A percentile compares a stretch with the other conserved stretches of the same genome.
Conservation (phyloP, 2,113 vertebrate genomes). For the Strigops habroptila region DNA sequence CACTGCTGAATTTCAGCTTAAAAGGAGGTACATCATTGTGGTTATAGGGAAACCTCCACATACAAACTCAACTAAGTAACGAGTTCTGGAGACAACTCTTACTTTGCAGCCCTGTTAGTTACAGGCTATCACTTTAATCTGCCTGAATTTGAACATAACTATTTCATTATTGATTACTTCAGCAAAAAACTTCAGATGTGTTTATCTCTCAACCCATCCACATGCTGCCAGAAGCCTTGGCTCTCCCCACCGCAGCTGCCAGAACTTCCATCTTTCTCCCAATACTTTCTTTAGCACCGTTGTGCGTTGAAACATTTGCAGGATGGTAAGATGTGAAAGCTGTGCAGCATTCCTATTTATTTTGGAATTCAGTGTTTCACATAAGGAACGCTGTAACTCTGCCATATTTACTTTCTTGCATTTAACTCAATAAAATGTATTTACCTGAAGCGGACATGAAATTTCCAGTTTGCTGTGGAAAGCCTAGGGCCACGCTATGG, state of each 20-base stretch:
- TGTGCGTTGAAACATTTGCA: not conserved
- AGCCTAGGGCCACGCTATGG: not conserved
- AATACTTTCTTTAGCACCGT: not conserved
- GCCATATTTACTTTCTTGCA: slow-evolving; percentile 41
- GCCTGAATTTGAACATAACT: not conserved
- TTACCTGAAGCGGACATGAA: not conserved
- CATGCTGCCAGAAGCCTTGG: not conserved
- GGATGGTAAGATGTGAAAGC: not conserved
- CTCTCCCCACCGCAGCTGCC: not conserved
- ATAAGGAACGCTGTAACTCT: not conserved
- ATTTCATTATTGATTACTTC: not conserved
- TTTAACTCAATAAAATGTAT: slow-evolving; percentile 28
- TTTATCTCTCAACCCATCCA: not conserved
- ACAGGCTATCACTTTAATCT: not conserved
- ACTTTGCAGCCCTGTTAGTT: not conserved
- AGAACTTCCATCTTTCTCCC: not conserved
- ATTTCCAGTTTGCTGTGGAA: slow-evolving; percentile 39
- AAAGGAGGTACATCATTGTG: not conserved
- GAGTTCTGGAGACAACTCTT: not conserved
- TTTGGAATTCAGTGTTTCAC: slow-evolving; percentile 4
- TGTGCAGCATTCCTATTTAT: slow-evolving; percentile 30
- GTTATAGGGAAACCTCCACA: not conserved
- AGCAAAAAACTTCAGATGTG: not conserved
- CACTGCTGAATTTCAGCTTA: not conserved
- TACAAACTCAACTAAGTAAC: not conserved